Percentiles rank a stretch among this genome's conserved stretches.
phyloP scores from a whole-genome alignment of 2,113 vertebrate genomes.

The Microcebus griseorufus region DNA sequence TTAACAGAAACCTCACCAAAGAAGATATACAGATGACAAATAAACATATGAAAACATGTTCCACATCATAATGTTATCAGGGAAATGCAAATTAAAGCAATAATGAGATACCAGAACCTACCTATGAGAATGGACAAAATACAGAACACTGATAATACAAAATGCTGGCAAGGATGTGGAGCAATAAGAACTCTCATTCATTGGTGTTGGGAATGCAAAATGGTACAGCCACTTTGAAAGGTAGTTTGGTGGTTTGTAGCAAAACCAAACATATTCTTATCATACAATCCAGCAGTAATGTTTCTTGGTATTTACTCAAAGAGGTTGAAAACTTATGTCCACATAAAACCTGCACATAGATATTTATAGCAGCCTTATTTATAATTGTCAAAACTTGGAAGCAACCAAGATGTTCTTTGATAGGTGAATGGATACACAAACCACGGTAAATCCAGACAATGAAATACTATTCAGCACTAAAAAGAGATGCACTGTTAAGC shows the following conservation, averaged over 20 bases:
- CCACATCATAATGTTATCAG: background rate
- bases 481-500: background rate
- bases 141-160: background rate
- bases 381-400: background rate
- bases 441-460: background rate
- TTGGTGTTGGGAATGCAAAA: background rate
- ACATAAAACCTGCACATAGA: background rate
- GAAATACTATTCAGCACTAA: background rate
- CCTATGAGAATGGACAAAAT: background rate
- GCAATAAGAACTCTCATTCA: background rate
- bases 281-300: background rate
- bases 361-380: background rate
- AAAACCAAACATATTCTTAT: background rate
- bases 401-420: background rate
- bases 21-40: background rate
- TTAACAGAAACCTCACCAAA: background rate
- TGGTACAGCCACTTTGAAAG: background rate
- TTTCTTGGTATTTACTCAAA: background rate
- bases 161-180: background rate
- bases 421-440: background rate
- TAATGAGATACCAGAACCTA: background rate
- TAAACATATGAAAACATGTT: background rate
- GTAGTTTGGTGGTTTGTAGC: background rate
- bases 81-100: background rate
- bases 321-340: background rate